Evolutionary conservation across 2,113 vertebrate species (phyloP).

Genomic region (Asarcornis scutulata): DNA sequence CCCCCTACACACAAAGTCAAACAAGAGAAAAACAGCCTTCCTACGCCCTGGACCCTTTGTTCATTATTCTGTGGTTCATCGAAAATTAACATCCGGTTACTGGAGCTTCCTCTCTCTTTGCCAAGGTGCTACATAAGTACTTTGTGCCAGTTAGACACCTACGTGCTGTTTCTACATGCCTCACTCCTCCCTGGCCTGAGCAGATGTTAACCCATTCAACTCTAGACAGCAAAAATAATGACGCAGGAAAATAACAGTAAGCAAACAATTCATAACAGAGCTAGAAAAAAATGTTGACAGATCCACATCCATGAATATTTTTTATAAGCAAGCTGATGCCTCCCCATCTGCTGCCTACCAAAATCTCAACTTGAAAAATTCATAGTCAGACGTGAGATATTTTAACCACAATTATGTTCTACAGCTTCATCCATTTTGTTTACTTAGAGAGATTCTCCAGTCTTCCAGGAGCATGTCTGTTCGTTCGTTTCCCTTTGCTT

Average conservation of each 20-base stretch:
- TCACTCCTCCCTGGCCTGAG: neutral
- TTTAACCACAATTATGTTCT: neutral
- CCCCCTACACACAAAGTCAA: neutral
- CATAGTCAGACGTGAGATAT: neutral
- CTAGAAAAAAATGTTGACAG: neutral
- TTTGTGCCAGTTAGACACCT: constrained; percentile 11
- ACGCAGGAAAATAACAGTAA: neutral
- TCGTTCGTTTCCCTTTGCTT: neutral
- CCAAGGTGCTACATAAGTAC: neutral
- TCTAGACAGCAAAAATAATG: neutral
- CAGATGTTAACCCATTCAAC: neutral
- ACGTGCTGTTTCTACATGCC: constrained; percentile 14
- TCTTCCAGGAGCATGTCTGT: neutral
- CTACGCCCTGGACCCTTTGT: constrained; percentile 55
- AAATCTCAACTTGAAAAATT: neutral
- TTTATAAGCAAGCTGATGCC: neutral
- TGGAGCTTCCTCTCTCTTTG: constrained; percentile 1
- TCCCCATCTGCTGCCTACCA: neutral
- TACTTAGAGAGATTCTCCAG: neutral
- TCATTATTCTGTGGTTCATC: neutral
- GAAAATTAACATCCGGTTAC: constrained; percentile 5
- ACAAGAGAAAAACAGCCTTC: neutral
- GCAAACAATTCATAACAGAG: neutral
- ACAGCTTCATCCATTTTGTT: neutral
- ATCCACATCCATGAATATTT: neutral